These are phyloP conservation scores for Latrodectus geometricus DNA, from an alignment of 1,140 invertebrate genomes.

Conservation along the genomic window DNA sequence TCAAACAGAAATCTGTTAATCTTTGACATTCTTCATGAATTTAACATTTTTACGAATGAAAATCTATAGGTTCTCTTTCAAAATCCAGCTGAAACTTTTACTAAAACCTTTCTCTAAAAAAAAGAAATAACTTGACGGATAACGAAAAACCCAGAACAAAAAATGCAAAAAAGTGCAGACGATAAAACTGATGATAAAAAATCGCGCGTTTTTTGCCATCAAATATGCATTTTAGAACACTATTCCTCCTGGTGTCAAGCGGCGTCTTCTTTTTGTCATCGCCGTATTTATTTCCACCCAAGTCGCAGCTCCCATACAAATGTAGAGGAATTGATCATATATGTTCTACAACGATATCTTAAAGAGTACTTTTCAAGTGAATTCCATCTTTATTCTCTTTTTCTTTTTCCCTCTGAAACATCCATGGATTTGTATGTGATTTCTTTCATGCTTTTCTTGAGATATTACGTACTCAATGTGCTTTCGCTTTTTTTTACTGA, in stretches of 20 bases:
- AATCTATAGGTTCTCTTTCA: slow-evolving; percentile 17
- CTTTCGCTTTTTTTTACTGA: slow-evolving; percentile 29
- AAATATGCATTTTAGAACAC: slow-evolving; percentile 48
- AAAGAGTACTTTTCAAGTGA: slow-evolving; percentile 15
- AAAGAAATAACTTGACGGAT: not conserved
- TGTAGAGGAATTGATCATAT: slow-evolving; percentile 37
- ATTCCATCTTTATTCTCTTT: slow-evolving; percentile 15
- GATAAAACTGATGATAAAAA: slow-evolving; percentile 17
- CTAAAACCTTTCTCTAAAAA: slow-evolving; percentile 6
- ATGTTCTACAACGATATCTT: slow-evolving; percentile 19
- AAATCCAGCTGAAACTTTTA: slow-evolving; percentile 1
- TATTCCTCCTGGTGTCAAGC: slow-evolving; percentile 44
- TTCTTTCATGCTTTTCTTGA: slow-evolving; percentile 19
- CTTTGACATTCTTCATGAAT: too few species aligned
- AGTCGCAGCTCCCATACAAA: slow-evolving; percentile 40
- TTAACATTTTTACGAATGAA: slow-evolving; percentile 15
- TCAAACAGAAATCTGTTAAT: too few species aligned
- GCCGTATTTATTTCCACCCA: slow-evolving; percentile 33
- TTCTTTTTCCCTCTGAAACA: not conserved
- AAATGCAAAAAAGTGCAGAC: not conserved
- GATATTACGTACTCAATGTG: slow-evolving; percentile 32
- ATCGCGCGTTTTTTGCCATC: slow-evolving; percentile 43
- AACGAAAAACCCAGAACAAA: slow-evolving; percentile 1
- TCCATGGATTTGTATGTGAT: not conserved
- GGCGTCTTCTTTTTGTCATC: slow-evolving; percentile 22